Evolutionary conservation across 2,888 invertebrate genomes (phyloP), one percentile per base, ranked within the genome.

Genomic region (Drosophila recens): DNA sequence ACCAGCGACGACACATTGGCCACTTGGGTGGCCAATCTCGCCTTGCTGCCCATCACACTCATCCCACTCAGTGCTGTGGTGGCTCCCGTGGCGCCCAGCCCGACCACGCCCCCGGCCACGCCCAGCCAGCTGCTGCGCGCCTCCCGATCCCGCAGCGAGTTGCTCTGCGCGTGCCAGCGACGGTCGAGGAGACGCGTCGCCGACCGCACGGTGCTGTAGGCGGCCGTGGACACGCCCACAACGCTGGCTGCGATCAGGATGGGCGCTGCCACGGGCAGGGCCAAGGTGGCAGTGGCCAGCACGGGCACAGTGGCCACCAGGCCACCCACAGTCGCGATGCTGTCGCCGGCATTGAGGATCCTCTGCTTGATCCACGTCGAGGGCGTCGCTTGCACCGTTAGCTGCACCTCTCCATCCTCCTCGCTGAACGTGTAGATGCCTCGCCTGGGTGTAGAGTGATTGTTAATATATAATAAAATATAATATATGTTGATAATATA

Each of bases 401-500:
- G 56, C 17, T 75, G 48, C 4, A 92, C 85, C 51, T 80, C 34
- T 0, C 27, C 27, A 27, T 58, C 54, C 3, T 68, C 78, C 3
- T 68, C 78, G 1, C 34, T 61, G n/a, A 82, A 79, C 6, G 79
- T 75, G 49, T 92, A 92, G 34, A 90, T 62, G 3, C 94, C 94
- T 42, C 92, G 79, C 13, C 73, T 69, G 4, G 94, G 94, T 4
- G 93, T n/a, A n/a, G n/a, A n/a, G n/a, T n/a, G n/a, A n/a, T n/a
- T n/a, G n/a, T n/a, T n/a, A n/a, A n/a, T n/a, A n/a, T n/a, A n/a
- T n/a, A n/a, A n/a, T n/a, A n/a, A n/a, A n/a, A n/a, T n/a, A n/a
- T n/a, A n/a, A n/a, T n/a, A n/a, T n/a, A n/a, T n/a, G n/a, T n/a
- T n/a, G n/a, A n/a, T n/a, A n/a, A n/a, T n/a, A n/a, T n/a, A n/a